Evolutionary conservation across 2,113 vertebrate species (phyloP).

Genomic region (Tricholaema leucomelas): DNA sequence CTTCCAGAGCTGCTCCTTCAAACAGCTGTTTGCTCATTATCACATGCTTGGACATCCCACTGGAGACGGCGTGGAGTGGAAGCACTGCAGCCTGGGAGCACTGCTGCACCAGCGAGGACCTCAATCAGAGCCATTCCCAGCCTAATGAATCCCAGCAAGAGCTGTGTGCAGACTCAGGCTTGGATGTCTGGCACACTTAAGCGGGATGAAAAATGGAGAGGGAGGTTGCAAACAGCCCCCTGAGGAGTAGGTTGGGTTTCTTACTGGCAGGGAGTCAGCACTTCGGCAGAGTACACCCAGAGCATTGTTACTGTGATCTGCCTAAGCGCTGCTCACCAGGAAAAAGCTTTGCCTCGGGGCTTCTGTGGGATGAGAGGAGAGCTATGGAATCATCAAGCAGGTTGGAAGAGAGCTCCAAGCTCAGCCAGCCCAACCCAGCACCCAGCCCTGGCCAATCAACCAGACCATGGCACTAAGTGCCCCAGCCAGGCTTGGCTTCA

Average conservation of each 20-base stretch:
- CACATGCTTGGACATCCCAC: neutral
- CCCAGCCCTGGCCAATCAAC: too few relatives aligned
- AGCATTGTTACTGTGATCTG: slow-evolving; percentile 30
- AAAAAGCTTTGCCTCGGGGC: slow-evolving; percentile 4
- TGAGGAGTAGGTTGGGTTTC: slow-evolving; percentile 53
- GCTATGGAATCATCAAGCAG: too few relatives aligned
- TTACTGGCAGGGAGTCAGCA: slow-evolving; percentile 13
- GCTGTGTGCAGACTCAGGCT: neutral
- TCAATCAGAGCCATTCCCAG: slow-evolving; percentile 1
- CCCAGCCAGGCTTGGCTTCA: too few relatives aligned
- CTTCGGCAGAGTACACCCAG: slow-evolving; percentile 29
- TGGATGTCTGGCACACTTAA: neutral
- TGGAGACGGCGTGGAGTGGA: neutral
- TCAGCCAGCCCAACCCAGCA: too few relatives aligned
- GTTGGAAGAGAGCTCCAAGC: too few relatives aligned
- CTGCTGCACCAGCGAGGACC: rapidly evolving
- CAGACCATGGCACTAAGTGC: too few relatives aligned
- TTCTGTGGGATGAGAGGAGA: neutral
- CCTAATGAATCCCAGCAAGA: neutral
- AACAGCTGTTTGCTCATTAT: neutral
- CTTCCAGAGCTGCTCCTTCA: neutral
- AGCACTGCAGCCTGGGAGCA: neutral
- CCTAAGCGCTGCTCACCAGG: neutral
- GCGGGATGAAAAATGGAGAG: slow-evolving; percentile 35
- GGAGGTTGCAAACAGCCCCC: slow-evolving; percentile 42